phyloP scores from a whole-genome alignment of 2,797 vertebrate species.

The Poecile montanus region DNA sequence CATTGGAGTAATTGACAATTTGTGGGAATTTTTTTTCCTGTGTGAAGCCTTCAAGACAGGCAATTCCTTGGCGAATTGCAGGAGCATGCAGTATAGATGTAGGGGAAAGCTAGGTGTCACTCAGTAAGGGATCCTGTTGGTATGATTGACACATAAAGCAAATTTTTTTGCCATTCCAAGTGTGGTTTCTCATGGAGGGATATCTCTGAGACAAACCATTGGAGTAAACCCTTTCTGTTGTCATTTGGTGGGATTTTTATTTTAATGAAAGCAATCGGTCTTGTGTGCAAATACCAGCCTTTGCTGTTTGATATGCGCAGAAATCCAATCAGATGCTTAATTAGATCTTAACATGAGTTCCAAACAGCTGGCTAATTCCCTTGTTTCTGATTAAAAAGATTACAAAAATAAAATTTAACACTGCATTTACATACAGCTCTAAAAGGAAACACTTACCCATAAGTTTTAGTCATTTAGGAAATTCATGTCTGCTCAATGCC shows the following conservation, averaged over 20 bases:
- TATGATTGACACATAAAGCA: constrained; percentile 72
- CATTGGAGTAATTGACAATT: constrained; percentile 61
- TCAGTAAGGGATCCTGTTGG: constrained; percentile 60
- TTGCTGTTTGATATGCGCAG: constrained; percentile 83
- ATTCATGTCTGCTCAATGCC: constrained; percentile 25
- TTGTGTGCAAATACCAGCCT: constrained; percentile 75
- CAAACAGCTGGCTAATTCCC: constrained; percentile 97
- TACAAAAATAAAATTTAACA: constrained; percentile 94
- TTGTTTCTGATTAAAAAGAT: constrained; percentile 95
- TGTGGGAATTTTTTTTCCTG: background rate
- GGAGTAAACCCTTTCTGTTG: constrained; percentile 64
- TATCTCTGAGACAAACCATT: constrained; percentile 69
- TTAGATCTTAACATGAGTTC: constrained; percentile 93
- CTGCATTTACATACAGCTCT: constrained; percentile 86
- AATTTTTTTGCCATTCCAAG: constrained; percentile 68
- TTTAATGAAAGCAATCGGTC: constrained; percentile 75
- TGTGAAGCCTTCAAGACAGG: constrained; percentile 43
- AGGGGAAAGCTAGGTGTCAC: constrained; percentile 67
- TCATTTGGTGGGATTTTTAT: constrained; percentile 67
- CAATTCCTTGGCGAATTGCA: constrained; percentile 68
- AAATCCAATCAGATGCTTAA: constrained; percentile 98
- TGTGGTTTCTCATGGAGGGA: constrained; percentile 66
- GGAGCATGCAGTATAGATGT: constrained; percentile 61
- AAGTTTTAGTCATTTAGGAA: constrained; percentile 70
- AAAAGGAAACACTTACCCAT: constrained; percentile 77